Conservation (phyloP, 2,113 vertebrate genomes). For the Mesembrinibis cayennensis region DNA sequence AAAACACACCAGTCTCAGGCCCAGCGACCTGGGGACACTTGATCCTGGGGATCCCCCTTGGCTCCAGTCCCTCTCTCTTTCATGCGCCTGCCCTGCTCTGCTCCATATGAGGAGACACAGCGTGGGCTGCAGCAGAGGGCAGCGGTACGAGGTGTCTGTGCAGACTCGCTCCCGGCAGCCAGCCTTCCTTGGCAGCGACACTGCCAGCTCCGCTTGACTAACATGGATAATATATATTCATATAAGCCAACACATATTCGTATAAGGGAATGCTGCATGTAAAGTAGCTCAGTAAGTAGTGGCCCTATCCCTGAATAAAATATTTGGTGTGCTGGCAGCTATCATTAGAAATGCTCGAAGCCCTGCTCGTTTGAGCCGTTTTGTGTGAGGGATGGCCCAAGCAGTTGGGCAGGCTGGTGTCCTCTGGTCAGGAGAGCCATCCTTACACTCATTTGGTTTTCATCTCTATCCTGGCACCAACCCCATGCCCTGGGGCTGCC, state of each 20-base stretch:
- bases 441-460: neutral
- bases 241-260: neutral
- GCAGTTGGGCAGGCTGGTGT: neutral
- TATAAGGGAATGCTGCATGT: neutral
- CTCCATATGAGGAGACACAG: neutral
- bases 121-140: rapidly evolving
- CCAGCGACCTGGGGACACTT: neutral
- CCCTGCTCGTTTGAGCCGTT: neutral
- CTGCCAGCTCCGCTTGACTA: neutral
- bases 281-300: neutral
- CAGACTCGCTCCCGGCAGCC: rapidly evolving
- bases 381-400: neutral
- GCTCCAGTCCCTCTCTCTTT: neutral
- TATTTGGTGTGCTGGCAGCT: neutral
- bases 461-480: neutral
- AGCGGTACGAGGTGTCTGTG: neutral
- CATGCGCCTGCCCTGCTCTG: too few relatives aligned
- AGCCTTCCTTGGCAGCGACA: rapidly evolving
- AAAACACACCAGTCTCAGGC: neutral
- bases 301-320: neutral
- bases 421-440: neutral
- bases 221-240: neutral
- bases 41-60: rapidly evolving
- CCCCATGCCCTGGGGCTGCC: neutral
- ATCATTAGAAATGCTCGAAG: neutral